Conservation (phyloP, 2,113 vertebrate genomes). For the Prunella himalayana region DNA sequence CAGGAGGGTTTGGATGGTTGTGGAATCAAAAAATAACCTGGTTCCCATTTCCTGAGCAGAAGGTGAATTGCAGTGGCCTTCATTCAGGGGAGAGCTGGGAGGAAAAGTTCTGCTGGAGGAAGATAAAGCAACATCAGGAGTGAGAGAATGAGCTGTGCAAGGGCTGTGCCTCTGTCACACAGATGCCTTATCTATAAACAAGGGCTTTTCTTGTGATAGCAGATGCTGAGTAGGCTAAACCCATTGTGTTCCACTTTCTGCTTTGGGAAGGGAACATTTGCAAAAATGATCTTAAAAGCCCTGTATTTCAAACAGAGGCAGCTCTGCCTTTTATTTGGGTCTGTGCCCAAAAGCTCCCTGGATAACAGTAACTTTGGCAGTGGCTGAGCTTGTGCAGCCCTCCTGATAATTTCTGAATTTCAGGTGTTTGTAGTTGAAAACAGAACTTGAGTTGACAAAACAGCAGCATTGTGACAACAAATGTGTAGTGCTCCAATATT, state of each 20-base stretch:
- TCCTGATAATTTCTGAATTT: neutral
- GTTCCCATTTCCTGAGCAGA: neutral
- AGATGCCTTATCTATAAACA: neutral
- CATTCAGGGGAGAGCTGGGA: neutral
- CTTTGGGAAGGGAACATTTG: neutral
- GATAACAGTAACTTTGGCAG: neutral
- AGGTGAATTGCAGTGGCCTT: neutral
- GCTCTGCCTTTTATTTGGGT: neutral
- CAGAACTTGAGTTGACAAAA: neutral
- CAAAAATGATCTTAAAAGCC: neutral
- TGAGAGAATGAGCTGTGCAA: neutral
- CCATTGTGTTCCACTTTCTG: neutral
- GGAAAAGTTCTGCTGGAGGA: neutral
- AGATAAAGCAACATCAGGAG: neutral
- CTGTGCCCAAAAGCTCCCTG: neutral
- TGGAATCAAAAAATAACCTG: neutral
- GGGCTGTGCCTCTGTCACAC: neutral
- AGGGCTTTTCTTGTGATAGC: neutral
- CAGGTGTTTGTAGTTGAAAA: neutral
- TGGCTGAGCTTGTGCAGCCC: neutral
- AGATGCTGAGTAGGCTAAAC: neutral
- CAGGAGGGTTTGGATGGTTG: neutral
- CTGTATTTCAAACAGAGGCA: neutral
- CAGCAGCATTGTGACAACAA: neutral
- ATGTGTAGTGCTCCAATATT: neutral